Percentiles rank a stretch among this genome's conserved stretches.
phyloP scores from a whole-genome alignment of 2,888 invertebrate species.

The Cantharis rufa region DNA sequence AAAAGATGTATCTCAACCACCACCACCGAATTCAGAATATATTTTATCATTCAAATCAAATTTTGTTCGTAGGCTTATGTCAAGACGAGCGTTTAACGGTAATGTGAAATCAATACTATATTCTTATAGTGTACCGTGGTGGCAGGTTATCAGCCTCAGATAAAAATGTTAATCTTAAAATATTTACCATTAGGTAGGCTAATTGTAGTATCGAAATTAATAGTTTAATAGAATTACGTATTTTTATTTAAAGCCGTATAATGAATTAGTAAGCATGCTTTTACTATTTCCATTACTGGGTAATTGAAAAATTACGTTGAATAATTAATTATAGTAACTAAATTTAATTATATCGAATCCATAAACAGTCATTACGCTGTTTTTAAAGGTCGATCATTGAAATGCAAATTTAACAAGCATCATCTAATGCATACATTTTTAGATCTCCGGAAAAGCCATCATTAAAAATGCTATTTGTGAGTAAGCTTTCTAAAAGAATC shows the following conservation, averaged over 20 bases:
- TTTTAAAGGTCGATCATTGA: neutral
- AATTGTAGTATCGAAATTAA: neutral
- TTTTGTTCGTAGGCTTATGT: slow-evolving; percentile 38
- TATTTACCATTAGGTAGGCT: neutral
- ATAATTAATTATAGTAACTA: neutral
- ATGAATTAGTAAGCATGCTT: neutral
- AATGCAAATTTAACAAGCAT: neutral
- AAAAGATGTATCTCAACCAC: slow-evolving; percentile 26
- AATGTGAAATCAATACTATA: slow-evolving; percentile 39
- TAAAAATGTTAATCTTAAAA: neutral
- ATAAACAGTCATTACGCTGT: neutral
- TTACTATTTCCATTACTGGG: neutral
- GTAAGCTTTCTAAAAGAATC: neutral
- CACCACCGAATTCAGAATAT: slow-evolving; percentile 31
- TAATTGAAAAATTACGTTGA: neutral
- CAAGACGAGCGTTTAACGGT: slow-evolving; percentile 37
- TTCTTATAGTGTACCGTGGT: slow-evolving; percentile 11
- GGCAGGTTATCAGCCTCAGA: slow-evolving; percentile 18
- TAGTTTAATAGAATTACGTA: neutral
- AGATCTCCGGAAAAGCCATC: neutral
- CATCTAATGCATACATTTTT: neutral
- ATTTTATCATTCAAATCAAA: slow-evolving; percentile 40
- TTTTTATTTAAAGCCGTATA: neutral
- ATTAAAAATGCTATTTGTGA: neutral
- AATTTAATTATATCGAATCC: neutral